phyloP scores from a whole-genome alignment of 2,888 invertebrate genomes.

The Fragum fragum region DNA sequence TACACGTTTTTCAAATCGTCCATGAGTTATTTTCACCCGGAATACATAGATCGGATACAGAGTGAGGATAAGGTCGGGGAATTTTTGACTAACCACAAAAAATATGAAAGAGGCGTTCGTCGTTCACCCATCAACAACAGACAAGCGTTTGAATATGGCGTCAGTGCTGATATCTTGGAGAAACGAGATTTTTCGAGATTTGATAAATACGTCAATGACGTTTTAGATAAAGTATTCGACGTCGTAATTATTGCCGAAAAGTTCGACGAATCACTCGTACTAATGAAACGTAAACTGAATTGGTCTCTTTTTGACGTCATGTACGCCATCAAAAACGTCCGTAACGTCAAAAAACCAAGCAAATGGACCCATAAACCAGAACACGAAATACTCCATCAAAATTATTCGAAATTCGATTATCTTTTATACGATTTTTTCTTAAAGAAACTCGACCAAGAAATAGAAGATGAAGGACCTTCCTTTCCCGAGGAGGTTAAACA shows the following conservation, averaged over 20 bases:
- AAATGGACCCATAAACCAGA: constrained; percentile 32
- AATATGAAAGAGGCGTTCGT: constrained; percentile 33
- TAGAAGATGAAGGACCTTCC: constrained; percentile 43
- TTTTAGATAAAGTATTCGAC: constrained; percentile 55
- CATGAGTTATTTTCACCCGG: constrained; percentile 57
- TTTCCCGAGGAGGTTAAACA: constrained; percentile 49
- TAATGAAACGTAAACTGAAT: constrained; percentile 51
- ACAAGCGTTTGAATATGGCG: constrained; percentile 63
- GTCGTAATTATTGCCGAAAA: constrained; percentile 58
- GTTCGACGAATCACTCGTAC: constrained; percentile 63
- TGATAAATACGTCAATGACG: constrained; percentile 44
- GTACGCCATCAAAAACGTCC: constrained; percentile 63
- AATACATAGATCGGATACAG: constrained; percentile 30
- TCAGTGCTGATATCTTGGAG: constrained; percentile 48
- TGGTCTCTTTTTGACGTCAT: constrained; percentile 62
- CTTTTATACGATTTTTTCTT: constrained; percentile 61
- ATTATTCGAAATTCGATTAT: constrained; percentile 54
- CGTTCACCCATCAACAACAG: constrained; percentile 57
- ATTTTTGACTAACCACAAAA: constrained; percentile 37
- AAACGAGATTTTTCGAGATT: constrained; percentile 48
- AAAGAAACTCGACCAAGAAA: constrained; percentile 40
- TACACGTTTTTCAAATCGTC: constrained; percentile 51
- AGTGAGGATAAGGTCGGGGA: constrained; percentile 35
- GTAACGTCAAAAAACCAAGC: constrained; percentile 25
- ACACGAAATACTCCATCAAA: constrained; percentile 34